A percentile compares a stretch with the other conserved stretches of the same genome.
These are phyloP conservation scores for Oncopodura yosiiana DNA, from an alignment of 1,140 invertebrate genomes.

Conservation along the genomic window DNA sequence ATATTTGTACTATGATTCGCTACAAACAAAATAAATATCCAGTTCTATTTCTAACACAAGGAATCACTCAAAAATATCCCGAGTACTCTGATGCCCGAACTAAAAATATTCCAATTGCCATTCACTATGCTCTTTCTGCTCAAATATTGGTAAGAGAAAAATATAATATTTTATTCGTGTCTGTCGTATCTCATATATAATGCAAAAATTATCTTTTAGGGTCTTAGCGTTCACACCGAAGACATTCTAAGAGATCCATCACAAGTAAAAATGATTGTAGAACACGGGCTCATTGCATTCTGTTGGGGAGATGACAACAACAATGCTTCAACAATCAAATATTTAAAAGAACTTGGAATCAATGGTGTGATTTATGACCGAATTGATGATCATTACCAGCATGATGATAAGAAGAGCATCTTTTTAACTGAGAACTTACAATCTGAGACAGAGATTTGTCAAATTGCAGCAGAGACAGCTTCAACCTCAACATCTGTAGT, in stretches of 20 bases:
- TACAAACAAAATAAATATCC: constrained; percentile 92
- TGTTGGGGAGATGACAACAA: constrained; percentile 96
- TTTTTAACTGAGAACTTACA: constrained; percentile 67
- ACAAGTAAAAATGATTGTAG: constrained; percentile 63
- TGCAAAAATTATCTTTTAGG: constrained; percentile 41
- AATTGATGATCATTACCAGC: constrained; percentile 65
- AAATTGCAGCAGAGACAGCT: background rate
- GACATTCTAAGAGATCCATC: constrained; percentile 73
- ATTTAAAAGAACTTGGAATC: constrained; percentile 72
- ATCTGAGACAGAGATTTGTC: background rate
- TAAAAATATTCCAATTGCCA: constrained; percentile 65
- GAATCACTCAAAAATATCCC: constrained; percentile 65
- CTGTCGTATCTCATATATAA: background rate
- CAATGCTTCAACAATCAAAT: constrained; percentile 70
- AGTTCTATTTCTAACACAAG: constrained; percentile 84
- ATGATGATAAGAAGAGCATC: constrained; percentile 73
- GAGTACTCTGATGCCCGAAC: constrained; percentile 75
- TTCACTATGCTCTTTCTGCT: constrained; percentile 65
- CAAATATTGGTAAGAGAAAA: constrained; percentile 53
- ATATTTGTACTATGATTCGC: constrained; percentile 82
- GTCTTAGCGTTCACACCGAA: constrained; percentile 84
- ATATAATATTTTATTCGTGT: background rate
- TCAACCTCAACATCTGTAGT: background rate
- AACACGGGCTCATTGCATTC: constrained; percentile 73
- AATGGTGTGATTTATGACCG: constrained; percentile 88